Percentiles rank a stretch among this genome's conserved stretches.
phyloP scores from a whole-genome alignment of 2,113 vertebrate species.

The Elephantulus edwardii region DNA sequence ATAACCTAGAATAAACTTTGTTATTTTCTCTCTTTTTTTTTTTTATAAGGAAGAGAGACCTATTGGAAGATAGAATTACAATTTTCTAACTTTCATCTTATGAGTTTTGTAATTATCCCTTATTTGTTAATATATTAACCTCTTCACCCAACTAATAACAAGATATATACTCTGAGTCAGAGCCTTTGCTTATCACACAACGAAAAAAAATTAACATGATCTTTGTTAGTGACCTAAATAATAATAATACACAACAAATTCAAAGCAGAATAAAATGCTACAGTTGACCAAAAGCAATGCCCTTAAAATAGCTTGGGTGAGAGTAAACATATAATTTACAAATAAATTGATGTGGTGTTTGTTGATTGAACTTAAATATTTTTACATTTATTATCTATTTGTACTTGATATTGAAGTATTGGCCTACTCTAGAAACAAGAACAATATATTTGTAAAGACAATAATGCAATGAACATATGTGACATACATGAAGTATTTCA shows the following conservation, averaged over 20 bases:
- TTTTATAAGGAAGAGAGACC: background rate
- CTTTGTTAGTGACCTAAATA: too few relatives aligned
- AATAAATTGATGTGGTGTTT: background rate
- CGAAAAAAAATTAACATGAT: too few relatives aligned
- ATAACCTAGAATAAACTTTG: background rate
- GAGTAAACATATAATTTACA: background rate
- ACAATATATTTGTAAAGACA: background rate
- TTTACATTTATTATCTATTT: too few relatives aligned
- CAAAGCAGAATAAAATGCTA: background rate
- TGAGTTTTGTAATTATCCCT: background rate
- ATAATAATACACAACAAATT: too few relatives aligned
- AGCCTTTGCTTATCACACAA: too few relatives aligned
- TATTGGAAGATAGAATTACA: background rate
- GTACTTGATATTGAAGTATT: too few relatives aligned
- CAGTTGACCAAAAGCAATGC: background rate
- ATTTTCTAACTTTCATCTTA: background rate
- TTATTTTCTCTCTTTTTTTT: too few relatives aligned
- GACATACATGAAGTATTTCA: background rate
- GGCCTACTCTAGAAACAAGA: background rate
- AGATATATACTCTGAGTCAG: too few relatives aligned
- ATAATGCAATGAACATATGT: background rate
- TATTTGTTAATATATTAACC: background rate
- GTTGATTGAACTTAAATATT: background rate
- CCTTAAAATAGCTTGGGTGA: background rate
- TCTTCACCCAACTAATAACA: background rate